Percentiles rank a stretch among this genome's conserved stretches.
Evolutionary conservation across 2,113 vertebrate species (phyloP).

Genomic region (Lepisosteus oculatus): DNA sequence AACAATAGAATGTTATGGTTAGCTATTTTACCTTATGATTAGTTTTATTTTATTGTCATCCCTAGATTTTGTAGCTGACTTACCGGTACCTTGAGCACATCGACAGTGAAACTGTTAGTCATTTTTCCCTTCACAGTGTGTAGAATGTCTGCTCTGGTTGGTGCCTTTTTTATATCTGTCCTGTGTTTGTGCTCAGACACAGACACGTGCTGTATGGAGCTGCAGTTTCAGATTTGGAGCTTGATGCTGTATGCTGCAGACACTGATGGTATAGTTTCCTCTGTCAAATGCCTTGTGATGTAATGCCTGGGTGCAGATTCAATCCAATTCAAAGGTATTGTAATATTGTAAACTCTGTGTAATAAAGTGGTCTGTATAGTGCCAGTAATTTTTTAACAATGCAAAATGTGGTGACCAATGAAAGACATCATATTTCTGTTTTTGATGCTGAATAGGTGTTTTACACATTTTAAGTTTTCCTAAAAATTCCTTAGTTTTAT

Average conservation of each 20-base stretch:
- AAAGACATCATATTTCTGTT: conserved; percentile 13
- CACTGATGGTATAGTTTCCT: conserved; percentile 32
- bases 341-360: conserved; percentile 43
- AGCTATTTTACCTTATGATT: too few species aligned
- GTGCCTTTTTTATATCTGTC: conserved; percentile 55
- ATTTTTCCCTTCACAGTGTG: conserved; percentile 12
- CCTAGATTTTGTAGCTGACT: conserved; percentile 9
- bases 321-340: conserved; percentile 35
- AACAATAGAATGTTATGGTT: too few species aligned
- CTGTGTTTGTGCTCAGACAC: conserved; percentile 48
- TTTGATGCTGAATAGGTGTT: conserved; percentile 4
- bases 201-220: conserved; percentile 55
- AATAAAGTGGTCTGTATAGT: conserved; percentile 43
- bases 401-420: conserved; percentile 30
- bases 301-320: conserved; percentile 33
- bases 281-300: conserved; percentile 31
- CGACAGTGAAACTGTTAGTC: neutral
- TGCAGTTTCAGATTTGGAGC: conserved; percentile 24
- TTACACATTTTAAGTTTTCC: neutral
- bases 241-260: conserved; percentile 32
- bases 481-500: neutral
- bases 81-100: neutral
- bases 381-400: conserved; percentile 35
- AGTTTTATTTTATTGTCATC: conserved; percentile 17
- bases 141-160: conserved; percentile 25